phyloP scores from a whole-genome alignment of 1,140 invertebrate species.

The Helicorthomorpha holstii region DNA sequence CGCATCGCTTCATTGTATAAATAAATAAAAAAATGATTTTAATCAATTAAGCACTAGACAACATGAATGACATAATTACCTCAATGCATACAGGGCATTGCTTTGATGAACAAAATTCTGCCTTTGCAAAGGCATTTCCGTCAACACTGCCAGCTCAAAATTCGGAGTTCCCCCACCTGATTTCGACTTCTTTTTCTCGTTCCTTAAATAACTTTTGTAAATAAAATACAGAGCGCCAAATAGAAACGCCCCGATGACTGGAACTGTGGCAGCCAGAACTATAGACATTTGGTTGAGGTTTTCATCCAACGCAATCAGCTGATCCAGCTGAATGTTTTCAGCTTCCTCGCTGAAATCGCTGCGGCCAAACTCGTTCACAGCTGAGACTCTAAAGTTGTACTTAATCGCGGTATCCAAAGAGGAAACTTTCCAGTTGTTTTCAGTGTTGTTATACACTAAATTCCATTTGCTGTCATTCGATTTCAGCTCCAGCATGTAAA shows the following conservation, averaged over 20 bases:
- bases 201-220: no score
- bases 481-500: slow-evolving; percentile 18
- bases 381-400: slow-evolving; percentile 57
- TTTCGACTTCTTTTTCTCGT: slow-evolving; percentile 38
- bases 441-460: slow-evolving; percentile 58
- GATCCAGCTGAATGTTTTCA: no score
- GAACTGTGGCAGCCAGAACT: no score
- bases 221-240: no score
- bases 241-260: no score
- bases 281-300: not conserved
- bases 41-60: slow-evolving; percentile 6
- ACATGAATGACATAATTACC: slow-evolving; percentile 21
- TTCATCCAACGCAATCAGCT: no score
- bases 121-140: slow-evolving; percentile 49
- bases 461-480: slow-evolving; percentile 33
- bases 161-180: slow-evolving; percentile 39
- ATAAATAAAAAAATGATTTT: slow-evolving; percentile 6
- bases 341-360: slow-evolving; percentile 39
- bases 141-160: slow-evolving; percentile 68
- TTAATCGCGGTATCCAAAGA: slow-evolving; percentile 36
- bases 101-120: slow-evolving; percentile 54
- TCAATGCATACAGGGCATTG: slow-evolving; percentile 55
- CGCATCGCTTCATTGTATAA: slow-evolving; percentile 20
- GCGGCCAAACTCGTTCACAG: slow-evolving; percentile 57
- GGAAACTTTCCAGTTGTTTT: slow-evolving; percentile 58